Evolutionary conservation across 2,113 vertebrate genomes (phyloP).

Genomic region (Actenoides lindsayi): DNA sequence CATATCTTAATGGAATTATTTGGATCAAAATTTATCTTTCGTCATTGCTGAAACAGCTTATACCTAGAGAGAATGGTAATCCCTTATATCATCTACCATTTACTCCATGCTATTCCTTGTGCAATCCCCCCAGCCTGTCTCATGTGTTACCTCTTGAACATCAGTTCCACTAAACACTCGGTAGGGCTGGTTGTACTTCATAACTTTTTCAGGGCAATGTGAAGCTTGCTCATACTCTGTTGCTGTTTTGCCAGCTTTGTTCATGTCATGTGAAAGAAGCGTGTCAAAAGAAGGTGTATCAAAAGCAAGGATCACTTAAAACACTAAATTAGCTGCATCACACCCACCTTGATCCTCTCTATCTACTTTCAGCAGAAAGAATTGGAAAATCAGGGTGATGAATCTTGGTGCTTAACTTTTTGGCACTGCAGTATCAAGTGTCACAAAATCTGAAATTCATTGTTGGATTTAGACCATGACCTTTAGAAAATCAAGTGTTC

Average conservation of each 20-base stretch:
- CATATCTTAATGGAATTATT: not conserved
- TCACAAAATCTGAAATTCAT: constrained; percentile 22
- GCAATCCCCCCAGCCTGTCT: not conserved
- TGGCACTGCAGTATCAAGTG: not conserved
- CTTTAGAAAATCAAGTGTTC: constrained; percentile 34
- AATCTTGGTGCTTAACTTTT: constrained; percentile 3
- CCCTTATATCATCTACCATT: not conserved
- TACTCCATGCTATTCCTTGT: not conserved
- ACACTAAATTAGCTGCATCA: not conserved
- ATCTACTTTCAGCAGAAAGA: not conserved
- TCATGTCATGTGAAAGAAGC: not conserved
- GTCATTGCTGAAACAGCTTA: not conserved
- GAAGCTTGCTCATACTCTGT: not conserved
- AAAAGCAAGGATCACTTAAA: not conserved
- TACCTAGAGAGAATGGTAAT: not conserved
- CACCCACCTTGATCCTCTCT: not conserved
- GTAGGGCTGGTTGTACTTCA: not conserved
- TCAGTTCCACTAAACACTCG: not conserved
- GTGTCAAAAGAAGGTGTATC: not conserved
- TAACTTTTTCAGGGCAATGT: not conserved
- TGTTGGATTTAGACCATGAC: not conserved
- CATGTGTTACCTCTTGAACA: not conserved
- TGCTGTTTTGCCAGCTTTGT: not conserved
- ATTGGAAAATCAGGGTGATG: not conserved
- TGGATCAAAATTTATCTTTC: not conserved